Conservation (phyloP, 2,113 vertebrate genomes). For the Platysteira castanea region DNA sequence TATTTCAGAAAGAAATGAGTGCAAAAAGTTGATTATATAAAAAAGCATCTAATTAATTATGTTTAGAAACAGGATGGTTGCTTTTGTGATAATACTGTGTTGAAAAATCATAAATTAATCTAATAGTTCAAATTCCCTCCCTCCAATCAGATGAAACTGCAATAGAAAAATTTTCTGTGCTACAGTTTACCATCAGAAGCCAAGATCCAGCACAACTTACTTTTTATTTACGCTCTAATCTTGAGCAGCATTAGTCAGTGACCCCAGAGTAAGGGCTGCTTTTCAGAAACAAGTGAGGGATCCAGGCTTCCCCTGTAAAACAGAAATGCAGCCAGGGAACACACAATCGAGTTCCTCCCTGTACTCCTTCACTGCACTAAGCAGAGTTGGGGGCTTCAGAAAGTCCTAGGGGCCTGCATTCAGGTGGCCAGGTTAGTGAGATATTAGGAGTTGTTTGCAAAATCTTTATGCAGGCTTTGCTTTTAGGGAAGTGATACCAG, state of each 20-base stretch:
- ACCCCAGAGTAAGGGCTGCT: background rate
- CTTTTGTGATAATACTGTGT: background rate
- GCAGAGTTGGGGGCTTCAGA: background rate
- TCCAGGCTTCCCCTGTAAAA: background rate
- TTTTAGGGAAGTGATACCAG: background rate
- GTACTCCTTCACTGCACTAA: background rate
- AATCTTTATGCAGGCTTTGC: background rate
- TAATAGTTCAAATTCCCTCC: background rate
- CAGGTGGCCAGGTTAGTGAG: background rate
- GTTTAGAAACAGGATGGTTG: background rate
- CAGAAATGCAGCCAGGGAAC: background rate
- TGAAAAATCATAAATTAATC: background rate
- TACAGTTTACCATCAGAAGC: background rate
- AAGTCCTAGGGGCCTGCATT: background rate
- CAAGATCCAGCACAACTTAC: background rate
- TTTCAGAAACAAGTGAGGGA: background rate
- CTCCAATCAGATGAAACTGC: background rate
- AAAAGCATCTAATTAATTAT: background rate
- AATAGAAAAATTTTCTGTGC: background rate
- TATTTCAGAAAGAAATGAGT: background rate
- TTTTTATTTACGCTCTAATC: background rate
- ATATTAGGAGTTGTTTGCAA: background rate
- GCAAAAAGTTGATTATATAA: background rate
- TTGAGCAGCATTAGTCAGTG: background rate
- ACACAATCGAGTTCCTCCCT: background rate